A percentile compares a stretch with the other conserved stretches of the same genome.
Conservation (phyloP, 2,888 invertebrate species). For the Lasioglossum malachurum region DNA sequence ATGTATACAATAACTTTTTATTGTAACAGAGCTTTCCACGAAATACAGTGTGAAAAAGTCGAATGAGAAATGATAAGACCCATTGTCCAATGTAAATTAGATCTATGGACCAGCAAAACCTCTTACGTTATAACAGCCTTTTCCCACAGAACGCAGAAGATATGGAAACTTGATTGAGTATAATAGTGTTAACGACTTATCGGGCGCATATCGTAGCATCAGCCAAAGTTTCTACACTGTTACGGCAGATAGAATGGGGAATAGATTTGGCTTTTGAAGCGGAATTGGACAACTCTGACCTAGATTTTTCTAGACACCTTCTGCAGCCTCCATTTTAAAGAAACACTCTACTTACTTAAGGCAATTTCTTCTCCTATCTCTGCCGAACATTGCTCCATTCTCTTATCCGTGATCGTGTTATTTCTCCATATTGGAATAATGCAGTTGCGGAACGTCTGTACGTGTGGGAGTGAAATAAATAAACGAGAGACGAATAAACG, state of each 20-base stretch:
- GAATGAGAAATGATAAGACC: not conserved
- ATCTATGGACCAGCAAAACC: not conserved
- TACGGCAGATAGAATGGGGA: not conserved
- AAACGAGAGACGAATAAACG: not conserved
- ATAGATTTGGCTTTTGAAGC: not conserved
- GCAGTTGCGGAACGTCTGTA: not conserved
- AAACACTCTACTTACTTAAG: constrained; percentile 11
- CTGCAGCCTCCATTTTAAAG: not conserved
- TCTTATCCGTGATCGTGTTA: not conserved
- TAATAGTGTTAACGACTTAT: constrained; percentile 10
- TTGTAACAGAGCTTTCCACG: not conserved
- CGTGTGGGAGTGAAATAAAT: not conserved
- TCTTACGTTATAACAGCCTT: not conserved
- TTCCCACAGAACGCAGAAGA: not conserved
- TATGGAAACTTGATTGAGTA: constrained; percentile 8
- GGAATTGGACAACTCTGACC: constrained; percentile 8
- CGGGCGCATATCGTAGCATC: not conserved
- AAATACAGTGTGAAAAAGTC: not conserved
- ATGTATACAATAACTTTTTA: not conserved
- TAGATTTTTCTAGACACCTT: not conserved
- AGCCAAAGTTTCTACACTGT: not conserved
- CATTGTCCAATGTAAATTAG: not conserved
- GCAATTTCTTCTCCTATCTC: not conserved
- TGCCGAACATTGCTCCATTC: not conserved
- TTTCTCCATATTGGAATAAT: not conserved